Conservation (phyloP, 2,888 invertebrate species). For the Leptarthrus brevirostris region DNA sequence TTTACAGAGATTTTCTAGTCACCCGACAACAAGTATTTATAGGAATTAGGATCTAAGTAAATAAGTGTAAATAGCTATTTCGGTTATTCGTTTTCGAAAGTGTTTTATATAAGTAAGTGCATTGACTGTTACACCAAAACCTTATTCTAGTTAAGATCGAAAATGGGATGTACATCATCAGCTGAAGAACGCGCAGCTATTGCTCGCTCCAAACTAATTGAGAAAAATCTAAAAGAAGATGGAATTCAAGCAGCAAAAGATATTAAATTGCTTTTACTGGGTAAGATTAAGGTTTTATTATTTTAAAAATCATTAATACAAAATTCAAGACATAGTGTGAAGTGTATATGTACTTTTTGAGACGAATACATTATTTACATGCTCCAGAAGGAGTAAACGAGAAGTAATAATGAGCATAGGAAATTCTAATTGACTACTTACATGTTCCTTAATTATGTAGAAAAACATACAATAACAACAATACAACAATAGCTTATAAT, state of each 20-base stretch:
- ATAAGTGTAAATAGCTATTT: slow-evolving; percentile 23
- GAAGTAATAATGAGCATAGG: no score
- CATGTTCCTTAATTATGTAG: no score
- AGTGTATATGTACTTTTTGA: no score
- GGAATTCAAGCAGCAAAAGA: slow-evolving; percentile 98
- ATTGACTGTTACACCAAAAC: neutral
- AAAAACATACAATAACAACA: no score
- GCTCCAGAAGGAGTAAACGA: no score
- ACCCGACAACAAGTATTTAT: neutral
- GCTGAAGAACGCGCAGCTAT: slow-evolving; percentile 98
- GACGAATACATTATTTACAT: no score
- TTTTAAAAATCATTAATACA: no score
- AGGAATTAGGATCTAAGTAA: slow-evolving; percentile 14
- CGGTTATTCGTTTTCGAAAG: neutral
- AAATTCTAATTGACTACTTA: no score
- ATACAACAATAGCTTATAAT: no score
- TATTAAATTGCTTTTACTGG: slow-evolving; percentile 96
- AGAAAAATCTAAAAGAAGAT: slow-evolving; percentile 98
- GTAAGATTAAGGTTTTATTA: slow-evolving; percentile 70
- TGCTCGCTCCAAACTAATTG: slow-evolving; percentile 97
- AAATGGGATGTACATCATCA: slow-evolving; percentile 99
- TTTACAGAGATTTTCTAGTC: slow-evolving; percentile 28
- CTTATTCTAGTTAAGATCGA: slow-evolving; percentile 53
- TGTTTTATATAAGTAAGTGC: neutral
- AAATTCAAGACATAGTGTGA: no score